Base-by-base conservation (phyloP, 2,888 invertebrate genomes). In the Taphrorychus bicolor region DNA sequence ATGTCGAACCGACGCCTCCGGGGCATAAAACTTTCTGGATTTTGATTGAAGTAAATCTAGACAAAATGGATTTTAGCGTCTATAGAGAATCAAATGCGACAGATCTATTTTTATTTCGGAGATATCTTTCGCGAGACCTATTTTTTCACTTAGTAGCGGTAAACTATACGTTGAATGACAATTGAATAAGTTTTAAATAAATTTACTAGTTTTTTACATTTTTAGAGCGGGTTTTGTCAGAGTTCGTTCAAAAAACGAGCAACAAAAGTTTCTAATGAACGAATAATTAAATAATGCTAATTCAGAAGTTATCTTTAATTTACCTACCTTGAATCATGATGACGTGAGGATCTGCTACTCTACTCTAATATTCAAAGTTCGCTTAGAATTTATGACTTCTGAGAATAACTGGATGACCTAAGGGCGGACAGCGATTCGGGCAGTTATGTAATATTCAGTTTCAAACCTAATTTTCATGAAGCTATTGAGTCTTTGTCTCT, bases 11-110 rank as follows among this genome's bases (percentile, higher is more conserved):
- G 77, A 80, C 78, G 80, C 78, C 81, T 79, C 80, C 59, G 60
- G 80, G 80, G 80, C 74, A 79, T 79, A 78, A 78, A 76, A 78
- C 74, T 81, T 79, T 75, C 74, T 69, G 70, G 75, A 73, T 53
- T 54, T 61, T 61, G 61, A 61, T 81, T 81, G 81, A 81, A 80
- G 78, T 79, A 81, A 81, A 81, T 81, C 80, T 80, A 80, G 78
- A 77, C 74, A 75, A 79, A 80, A 81, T 80, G 77, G 79, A 75
- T 75, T 79, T 68, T 77, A 77, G 74, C 7, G 78, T 78, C 79
- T 76, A 72, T 71, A 53, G 75, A 77, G 75, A 76, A 73, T 53
- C 72, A 73, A 65, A 58, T 69, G 66, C 59, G 63, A 62, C 48
- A 56, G 60, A 59, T 22, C 49, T 11, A 40, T 16, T n/a, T n/a